Percentiles rank a stretch among this genome's conserved stretches.
Evolutionary conservation across 2,888 invertebrate species (phyloP).

Genomic region (Stratiomys singularior): DNA sequence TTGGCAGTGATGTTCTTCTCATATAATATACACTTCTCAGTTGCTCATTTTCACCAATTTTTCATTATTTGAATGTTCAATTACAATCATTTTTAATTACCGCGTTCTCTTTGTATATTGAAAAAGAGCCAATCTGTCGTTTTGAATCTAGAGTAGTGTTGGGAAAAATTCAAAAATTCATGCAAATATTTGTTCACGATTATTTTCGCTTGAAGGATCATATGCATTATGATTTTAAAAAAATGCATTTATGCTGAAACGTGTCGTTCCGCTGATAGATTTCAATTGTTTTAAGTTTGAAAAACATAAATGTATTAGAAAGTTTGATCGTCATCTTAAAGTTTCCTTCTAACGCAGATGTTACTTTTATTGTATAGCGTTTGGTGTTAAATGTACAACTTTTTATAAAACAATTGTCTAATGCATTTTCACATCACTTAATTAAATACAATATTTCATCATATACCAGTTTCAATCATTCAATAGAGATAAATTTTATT

Average conservation of each 20-base stretch:
- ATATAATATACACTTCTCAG: slow-evolving; percentile 21
- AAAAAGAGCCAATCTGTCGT: neutral
- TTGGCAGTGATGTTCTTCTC: slow-evolving; percentile 51
- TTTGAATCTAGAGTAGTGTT: neutral
- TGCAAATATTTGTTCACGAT: neutral
- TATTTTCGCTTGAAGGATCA: too few species aligned
- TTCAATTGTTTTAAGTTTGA: slow-evolving; percentile 1
- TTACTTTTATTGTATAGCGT: slow-evolving; percentile 34
- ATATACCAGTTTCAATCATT: neutral
- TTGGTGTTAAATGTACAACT: slow-evolving; percentile 44
- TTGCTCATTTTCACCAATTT: slow-evolving; percentile 9
- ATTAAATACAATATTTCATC: neutral
- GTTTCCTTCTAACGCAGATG: neutral
- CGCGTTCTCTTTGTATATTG: neutral
- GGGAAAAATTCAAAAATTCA: neutral
- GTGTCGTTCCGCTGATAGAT: neutral
- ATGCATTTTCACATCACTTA: slow-evolving; percentile 36
- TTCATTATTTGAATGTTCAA: slow-evolving; percentile 20
- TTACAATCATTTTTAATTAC: neutral
- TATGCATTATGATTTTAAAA: slow-evolving; percentile 2
- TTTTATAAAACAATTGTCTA: slow-evolving; percentile 42
- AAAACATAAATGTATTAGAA: neutral
- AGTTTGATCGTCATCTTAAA: neutral
- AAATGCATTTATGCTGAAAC: neutral
- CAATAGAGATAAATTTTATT: neutral